Conservation (phyloP, 2,888 invertebrate genomes). For the Dysmachus trigonus region DNA sequence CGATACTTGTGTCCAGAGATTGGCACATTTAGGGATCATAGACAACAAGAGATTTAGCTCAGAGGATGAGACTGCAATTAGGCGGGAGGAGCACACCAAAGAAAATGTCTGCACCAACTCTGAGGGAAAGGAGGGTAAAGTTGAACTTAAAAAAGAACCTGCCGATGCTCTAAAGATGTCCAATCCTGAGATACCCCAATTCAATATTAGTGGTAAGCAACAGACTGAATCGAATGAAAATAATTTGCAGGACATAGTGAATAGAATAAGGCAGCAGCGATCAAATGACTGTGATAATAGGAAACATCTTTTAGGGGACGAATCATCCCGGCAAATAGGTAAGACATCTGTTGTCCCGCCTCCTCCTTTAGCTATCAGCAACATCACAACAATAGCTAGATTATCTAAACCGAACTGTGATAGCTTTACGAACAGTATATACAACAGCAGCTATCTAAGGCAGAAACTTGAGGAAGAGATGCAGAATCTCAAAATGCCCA, state of each 20-base stretch:
- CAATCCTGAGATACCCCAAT: background rate
- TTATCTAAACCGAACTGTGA: constrained; percentile 13
- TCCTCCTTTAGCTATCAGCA: background rate
- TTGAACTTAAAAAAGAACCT: background rate
- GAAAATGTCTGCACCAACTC: background rate
- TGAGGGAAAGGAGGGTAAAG: background rate
- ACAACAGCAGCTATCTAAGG: background rate
- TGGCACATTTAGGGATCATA: background rate
- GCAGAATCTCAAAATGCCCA: constrained; percentile 1
- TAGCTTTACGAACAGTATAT: constrained; percentile 33
- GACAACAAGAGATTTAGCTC: background rate
- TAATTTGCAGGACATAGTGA: background rate
- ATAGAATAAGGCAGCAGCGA: background rate
- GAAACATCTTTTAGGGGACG: background rate
- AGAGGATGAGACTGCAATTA: background rate
- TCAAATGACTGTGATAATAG: constrained; percentile 17
- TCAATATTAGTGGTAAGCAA: background rate
- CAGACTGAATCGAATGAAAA: background rate
- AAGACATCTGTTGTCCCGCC: background rate
- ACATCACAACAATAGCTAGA: constrained; percentile 23
- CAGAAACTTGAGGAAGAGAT: background rate
- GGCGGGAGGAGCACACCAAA: background rate
- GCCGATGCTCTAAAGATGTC: background rate
- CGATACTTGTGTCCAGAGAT: background rate
- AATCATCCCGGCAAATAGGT: background rate